Conservation (phyloP, 1,140 invertebrate species). For the Luehdorfia chinensis region DNA sequence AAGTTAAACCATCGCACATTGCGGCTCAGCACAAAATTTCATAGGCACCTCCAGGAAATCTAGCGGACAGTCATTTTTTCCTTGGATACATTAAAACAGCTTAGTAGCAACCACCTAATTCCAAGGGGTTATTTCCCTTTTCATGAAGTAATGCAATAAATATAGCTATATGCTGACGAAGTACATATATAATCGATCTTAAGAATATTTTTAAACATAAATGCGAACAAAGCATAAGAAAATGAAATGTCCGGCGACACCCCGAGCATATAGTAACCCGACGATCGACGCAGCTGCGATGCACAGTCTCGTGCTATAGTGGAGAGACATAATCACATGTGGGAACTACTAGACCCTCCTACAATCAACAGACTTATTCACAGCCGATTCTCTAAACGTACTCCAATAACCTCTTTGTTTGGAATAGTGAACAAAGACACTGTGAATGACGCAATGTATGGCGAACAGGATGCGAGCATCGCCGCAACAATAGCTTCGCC, state of each 20-base stretch:
- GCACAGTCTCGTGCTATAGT: neutral
- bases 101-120: too few species aligned
- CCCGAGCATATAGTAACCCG: neutral
- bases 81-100: too few species aligned
- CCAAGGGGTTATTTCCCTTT: too few species aligned
- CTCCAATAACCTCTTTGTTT: conserved; percentile 27
- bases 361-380: neutral
- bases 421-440: conserved; percentile 21
- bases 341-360: neutral
- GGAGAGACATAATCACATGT: neutral
- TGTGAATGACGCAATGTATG: conserved; percentile 19
- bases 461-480: conserved; percentile 26
- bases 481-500: conserved; percentile 29
- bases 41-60: too few species aligned
- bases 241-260: neutral
- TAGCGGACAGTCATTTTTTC: too few species aligned
- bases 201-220: too few species aligned
- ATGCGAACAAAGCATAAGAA: too few species aligned
- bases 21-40: too few species aligned
- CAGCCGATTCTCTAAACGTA: neutral
- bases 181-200: too few species aligned
- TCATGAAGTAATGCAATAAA: too few species aligned
- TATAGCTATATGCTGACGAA: too few species aligned
- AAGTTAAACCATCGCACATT: too few species aligned
- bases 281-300: neutral